These are phyloP conservation scores for Odontomyia ornata DNA, from an alignment of 2,888 invertebrate species.

Conservation along the genomic window DNA sequence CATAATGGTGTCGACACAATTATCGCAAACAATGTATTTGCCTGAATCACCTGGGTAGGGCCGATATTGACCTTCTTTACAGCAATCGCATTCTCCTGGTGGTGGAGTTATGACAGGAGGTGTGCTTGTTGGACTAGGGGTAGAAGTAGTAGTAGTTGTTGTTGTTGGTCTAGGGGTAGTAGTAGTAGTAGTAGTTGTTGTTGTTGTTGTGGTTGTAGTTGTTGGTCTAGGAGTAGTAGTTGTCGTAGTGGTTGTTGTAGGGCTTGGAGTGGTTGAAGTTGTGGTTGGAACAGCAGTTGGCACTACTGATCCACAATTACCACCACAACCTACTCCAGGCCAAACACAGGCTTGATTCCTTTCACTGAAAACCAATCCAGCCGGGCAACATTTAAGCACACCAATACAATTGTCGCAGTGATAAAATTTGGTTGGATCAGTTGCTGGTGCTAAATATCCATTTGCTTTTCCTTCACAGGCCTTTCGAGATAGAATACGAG, in stretches of 20 bases:
- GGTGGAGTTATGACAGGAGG: neutral
- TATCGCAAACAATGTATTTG: conserved; percentile 5
- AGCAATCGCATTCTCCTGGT: neutral
- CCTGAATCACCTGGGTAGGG: neutral
- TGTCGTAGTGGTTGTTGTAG: conserved; percentile 6
- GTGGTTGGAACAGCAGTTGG: neutral
- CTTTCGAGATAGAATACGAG: neutral
- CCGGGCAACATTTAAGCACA: conserved; percentile 67
- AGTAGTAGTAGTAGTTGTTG: conserved; percentile 9
- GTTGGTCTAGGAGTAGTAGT: conserved; percentile 1
- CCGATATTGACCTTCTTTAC: neutral
- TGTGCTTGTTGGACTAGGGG: neutral
- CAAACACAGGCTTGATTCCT: conserved; percentile 48
- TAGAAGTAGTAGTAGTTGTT: neutral
- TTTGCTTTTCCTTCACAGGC: neutral
- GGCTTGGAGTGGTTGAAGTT: neutral
- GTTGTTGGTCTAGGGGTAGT: neutral
- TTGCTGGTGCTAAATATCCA: neutral
- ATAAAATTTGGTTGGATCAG: neutral
- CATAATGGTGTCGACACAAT: neutral
- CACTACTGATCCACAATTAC: conserved; percentile 8
- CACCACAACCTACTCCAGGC: neutral
- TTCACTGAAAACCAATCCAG: conserved; percentile 65
- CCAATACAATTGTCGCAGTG: conserved; percentile 55
- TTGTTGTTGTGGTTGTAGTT: neutral